Conservation (phyloP, 2,888 invertebrate genomes). For the Limnephilus auricula region DNA sequence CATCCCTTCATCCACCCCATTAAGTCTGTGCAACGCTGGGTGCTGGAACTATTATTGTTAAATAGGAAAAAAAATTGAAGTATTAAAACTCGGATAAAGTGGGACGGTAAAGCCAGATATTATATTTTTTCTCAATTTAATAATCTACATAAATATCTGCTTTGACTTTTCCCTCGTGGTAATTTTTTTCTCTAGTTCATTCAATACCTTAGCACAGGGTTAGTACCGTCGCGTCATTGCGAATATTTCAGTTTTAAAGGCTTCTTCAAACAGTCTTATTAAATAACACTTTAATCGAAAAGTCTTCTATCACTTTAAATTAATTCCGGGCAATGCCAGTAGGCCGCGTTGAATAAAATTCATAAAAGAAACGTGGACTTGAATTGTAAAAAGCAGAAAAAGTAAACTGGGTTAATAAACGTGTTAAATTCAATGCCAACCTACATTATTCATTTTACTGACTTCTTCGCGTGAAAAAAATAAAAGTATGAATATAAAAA, state of each 20-base stretch:
- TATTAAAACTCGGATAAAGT: no score
- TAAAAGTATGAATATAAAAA: no score
- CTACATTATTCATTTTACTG: no score
- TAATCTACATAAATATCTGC: no score
- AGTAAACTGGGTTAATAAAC: not conserved
- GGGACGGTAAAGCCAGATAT: no score
- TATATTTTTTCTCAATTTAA: no score
- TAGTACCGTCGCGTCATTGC: not conserved
- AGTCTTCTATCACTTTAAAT: slow-evolving; percentile 38
- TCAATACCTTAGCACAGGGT: not conserved
- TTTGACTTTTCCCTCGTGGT: no score
- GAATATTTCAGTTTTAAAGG: slow-evolving; percentile 20
- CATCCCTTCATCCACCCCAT: no score
- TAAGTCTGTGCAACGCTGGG: no score
- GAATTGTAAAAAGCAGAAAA: slow-evolving; percentile 1
- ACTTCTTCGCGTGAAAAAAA: no score
- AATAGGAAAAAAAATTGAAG: no score
- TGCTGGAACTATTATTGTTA: no score
- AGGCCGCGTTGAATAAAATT: not conserved
- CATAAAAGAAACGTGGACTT: slow-evolving; percentile 6
- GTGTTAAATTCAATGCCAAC: not conserved
- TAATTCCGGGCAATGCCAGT: slow-evolving; percentile 8
- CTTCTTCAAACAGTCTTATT: slow-evolving; percentile 4
- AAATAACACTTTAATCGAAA: slow-evolving; percentile 11
- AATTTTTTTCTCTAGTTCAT: not conserved